Conservation (phyloP, 2,113 vertebrate species). For the Dromas ardeola region DNA sequence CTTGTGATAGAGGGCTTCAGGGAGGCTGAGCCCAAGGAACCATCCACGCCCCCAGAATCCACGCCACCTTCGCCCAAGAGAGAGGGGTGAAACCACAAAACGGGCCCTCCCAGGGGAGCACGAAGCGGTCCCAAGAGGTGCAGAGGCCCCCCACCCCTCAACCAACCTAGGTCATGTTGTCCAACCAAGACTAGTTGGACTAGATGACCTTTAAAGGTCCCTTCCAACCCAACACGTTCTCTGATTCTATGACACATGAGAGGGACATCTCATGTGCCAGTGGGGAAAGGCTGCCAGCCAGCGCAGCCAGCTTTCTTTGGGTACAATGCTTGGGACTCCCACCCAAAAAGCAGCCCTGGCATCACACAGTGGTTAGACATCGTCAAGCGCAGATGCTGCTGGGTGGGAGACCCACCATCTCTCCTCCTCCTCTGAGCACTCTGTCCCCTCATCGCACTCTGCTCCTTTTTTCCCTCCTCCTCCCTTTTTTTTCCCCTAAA, state of each 20-base stretch:
- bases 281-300: not conserved
- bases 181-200: too few species aligned
- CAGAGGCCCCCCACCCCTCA: not conserved
- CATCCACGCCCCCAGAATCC: not conserved
- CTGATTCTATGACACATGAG: not conserved
- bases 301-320: rapidly evolving
- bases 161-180: too few species aligned
- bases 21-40: not conserved
- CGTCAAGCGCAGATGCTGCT: rapidly evolving
- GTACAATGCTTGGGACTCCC: not conserved
- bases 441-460: rapidly evolving
- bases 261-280: rapidly evolving
- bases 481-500: not conserved
- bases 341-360: not conserved
- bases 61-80: not conserved
- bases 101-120: not conserved
- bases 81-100: not conserved
- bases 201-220: too few species aligned
- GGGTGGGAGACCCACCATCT: not conserved
- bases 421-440: rapidly evolving
- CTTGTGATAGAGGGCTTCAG: not conserved
- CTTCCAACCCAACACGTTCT: too few species aligned
- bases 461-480: not conserved
- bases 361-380: rapidly evolving
- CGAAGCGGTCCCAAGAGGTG: rapidly evolving